Evolutionary conservation across 2,797 vertebrate genomes (phyloP).

Genomic region (Chelon labrosus): DNA sequence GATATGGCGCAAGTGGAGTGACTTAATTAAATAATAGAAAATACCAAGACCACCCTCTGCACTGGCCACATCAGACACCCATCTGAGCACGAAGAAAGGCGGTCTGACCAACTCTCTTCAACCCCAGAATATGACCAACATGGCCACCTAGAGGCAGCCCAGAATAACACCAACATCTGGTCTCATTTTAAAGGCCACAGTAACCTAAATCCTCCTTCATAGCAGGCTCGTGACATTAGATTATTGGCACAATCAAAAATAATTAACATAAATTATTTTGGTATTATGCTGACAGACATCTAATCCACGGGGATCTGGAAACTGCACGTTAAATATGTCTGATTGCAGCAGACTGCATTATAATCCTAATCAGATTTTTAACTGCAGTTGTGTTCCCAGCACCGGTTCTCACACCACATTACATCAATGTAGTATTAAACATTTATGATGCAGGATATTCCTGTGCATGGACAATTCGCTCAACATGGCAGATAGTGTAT

Average conservation of each 20-base stretch:
- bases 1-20: neutral
- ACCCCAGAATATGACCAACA: conserved; percentile 52
- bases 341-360: conserved; percentile 48
- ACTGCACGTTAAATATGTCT: conserved; percentile 59
- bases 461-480: conserved; percentile 12
- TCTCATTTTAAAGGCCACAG: conserved; percentile 55
- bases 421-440: conserved; percentile 16
- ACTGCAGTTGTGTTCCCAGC: conserved; percentile 58
- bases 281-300: conserved; percentile 61
- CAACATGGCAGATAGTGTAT: neutral
- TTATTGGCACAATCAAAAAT: conserved; percentile 69
- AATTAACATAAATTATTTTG: conserved; percentile 76
- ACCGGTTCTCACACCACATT: conserved; percentile 44
- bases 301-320: conserved; percentile 69
- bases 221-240: conserved; percentile 60
- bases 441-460: conserved; percentile 32
- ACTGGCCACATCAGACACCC: neutral
- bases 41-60: neutral
- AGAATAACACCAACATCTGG: conserved; percentile 49
- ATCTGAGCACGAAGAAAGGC: neutral
- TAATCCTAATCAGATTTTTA: conserved; percentile 64
- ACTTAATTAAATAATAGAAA: conserved; percentile 1
- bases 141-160: conserved; percentile 74
- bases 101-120: neutral
- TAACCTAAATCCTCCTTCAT: conserved; percentile 68